phyloP scores from a whole-genome alignment of 30 jellyfish, hydroid and myxozoan species.

The Aurelia aurita complex sp. Pacific region DNA sequence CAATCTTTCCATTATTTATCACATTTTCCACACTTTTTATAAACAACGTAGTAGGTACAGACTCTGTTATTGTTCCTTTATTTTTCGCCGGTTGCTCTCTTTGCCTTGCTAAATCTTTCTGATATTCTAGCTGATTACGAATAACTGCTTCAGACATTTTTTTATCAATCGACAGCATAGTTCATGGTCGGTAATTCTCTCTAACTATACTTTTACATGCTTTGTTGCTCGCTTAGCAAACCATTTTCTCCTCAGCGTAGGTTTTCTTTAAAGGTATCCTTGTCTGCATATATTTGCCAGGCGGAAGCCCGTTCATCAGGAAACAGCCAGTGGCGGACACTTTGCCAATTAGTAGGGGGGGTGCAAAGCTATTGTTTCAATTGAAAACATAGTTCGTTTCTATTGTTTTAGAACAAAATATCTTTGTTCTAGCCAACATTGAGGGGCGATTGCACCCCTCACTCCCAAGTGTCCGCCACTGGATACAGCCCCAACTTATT shows the following conservation, averaged over 20 bases:
- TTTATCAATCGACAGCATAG: conserved; percentile 60
- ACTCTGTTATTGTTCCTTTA: conserved; percentile 43
- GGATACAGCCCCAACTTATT: not conserved
- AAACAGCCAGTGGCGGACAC: not conserved
- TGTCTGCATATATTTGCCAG: conserved; percentile 24
- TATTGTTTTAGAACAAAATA: no score
- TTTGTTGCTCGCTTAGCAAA: conserved; percentile 36
- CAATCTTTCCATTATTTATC: conserved; percentile 39
- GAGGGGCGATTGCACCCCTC: no score
- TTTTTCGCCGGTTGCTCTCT: conserved; percentile 66
- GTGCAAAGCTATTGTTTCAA: no score
- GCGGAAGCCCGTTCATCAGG: not conserved
- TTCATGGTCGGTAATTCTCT: conserved; percentile 46
- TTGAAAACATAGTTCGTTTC: no score
- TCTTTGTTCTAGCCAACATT: no score
- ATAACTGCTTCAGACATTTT: conserved; percentile 36
- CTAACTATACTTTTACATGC: conserved; percentile 22
- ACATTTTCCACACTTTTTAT: conserved; percentile 53
- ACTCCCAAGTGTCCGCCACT: no score
- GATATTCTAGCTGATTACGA: conserved; percentile 32
- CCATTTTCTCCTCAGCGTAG: conserved; percentile 20
- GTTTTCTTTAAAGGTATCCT: conserved; percentile 16
- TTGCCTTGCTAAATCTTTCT: conserved; percentile 38
- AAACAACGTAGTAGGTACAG: conserved; percentile 23
- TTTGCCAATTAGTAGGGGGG: no score